Percentiles rank a stretch among this genome's conserved stretches.
Conservation (phyloP, 2,888 invertebrate genomes). For the Iselma pallidipennis region DNA sequence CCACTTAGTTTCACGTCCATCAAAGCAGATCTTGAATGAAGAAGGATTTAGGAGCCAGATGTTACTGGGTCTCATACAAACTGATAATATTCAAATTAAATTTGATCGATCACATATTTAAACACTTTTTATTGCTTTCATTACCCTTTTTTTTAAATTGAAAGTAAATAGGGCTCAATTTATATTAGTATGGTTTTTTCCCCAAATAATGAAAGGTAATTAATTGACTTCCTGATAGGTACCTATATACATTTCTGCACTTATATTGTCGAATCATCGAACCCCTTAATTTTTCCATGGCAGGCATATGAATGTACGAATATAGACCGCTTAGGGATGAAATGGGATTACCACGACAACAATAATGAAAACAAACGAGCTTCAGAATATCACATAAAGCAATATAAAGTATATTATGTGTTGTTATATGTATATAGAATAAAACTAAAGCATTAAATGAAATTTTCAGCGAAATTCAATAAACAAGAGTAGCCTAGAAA, state of each 20-base stretch:
- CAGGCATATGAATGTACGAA: background rate
- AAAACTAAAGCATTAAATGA: background rate
- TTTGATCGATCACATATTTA: background rate
- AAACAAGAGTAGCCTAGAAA: no score
- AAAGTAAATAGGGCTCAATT: no score
- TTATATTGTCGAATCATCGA: background rate
- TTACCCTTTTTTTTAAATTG: no score
- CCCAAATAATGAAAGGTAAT: no score
- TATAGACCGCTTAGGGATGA: slow-evolving; percentile 32
- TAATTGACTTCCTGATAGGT: no score
- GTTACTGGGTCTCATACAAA: background rate
- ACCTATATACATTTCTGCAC: no score
- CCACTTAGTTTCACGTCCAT: background rate
- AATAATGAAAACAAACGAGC: slow-evolving; percentile 49
- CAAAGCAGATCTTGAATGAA: background rate
- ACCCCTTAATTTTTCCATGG: background rate
- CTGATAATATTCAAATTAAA: slow-evolving; percentile 1
- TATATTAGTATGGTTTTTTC: no score
- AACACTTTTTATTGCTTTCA: no score
- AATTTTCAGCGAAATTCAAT: background rate
- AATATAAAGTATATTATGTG: slow-evolving; percentile 1
- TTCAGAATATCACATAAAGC: slow-evolving; percentile 42
- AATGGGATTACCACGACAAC: slow-evolving; percentile 43
- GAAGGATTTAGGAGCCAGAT: background rate
- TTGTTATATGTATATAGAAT: background rate